Evolutionary conservation across 2,113 vertebrate species (phyloP).

Genomic region (Clinocottus analis): DNA sequence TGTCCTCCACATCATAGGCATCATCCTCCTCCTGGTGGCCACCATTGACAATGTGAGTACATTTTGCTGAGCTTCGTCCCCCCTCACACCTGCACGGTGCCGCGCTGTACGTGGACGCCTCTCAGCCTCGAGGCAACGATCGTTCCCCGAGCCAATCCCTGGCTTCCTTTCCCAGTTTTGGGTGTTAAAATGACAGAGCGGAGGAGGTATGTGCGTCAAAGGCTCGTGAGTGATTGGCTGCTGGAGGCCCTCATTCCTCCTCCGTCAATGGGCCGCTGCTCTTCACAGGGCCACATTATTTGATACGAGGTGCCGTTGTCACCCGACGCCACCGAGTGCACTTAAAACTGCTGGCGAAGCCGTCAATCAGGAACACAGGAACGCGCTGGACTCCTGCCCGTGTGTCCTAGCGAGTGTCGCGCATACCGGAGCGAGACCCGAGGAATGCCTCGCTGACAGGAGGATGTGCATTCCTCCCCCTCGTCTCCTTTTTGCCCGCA

Average conservation of each 20-base stretch:
- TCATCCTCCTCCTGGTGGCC: slow-evolving; percentile 75
- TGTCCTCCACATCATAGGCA: slow-evolving; percentile 70
- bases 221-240: background rate
- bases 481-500: background rate
- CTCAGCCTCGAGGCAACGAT: background rate
- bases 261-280: background rate
- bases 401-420: background rate
- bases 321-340: background rate
- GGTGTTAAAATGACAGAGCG: background rate
- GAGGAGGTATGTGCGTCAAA: background rate
- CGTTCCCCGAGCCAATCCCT: background rate
- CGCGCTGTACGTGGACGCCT: background rate
- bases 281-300: slow-evolving; percentile 31
- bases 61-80: background rate
- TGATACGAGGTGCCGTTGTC: slow-evolving; percentile 36
- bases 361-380: slow-evolving; percentile 1
- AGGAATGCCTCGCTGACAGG: slow-evolving; percentile 16
- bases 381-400: slow-evolving; percentile 27
- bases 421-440: slow-evolving; percentile 6
- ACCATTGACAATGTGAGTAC: slow-evolving; percentile 79
- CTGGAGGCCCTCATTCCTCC: slow-evolving; percentile 9
- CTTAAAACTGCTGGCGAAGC: background rate
- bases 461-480: slow-evolving; percentile 9
- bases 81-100: background rate
- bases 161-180: background rate